A percentile compares a stretch with the other conserved stretches of the same genome.
phyloP scores from a whole-genome alignment of 2,113 vertebrate genomes.

The Phainopepla nitens region DNA sequence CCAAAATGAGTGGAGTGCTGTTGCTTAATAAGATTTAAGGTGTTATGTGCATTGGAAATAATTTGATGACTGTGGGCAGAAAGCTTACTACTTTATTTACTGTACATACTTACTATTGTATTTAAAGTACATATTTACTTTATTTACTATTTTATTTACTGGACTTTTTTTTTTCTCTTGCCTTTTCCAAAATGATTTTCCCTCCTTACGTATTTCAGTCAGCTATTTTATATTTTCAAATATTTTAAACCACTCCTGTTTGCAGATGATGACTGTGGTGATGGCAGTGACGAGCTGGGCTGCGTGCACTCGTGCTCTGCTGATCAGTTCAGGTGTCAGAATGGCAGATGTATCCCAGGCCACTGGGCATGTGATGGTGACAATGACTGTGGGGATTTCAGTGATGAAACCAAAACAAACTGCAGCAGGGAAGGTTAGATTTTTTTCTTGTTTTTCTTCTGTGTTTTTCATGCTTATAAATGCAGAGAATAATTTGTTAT shows the following conservation, averaged over 20 bases:
- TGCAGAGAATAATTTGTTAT: background rate
- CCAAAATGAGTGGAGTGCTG: background rate
- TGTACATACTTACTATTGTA: too few species aligned
- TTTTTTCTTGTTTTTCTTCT: background rate
- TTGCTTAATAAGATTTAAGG: background rate
- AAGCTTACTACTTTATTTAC: background rate
- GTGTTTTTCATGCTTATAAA: background rate
- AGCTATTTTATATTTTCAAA: background rate
- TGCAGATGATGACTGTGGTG: constrained; percentile 93
- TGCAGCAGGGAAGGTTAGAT: constrained; percentile 84
- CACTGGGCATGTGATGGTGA: constrained; percentile 96
- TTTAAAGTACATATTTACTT: too few species aligned
- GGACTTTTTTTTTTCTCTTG: background rate
- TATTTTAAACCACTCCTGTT: background rate
- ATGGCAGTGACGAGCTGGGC: constrained; percentile 88
- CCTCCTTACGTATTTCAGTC: rapidly evolving
- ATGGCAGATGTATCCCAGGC: constrained; percentile 87
- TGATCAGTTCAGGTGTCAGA: constrained; percentile 87
- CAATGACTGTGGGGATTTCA: constrained; percentile 96
- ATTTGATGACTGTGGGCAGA: background rate
- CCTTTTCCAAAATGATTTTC: background rate
- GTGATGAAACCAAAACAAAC: constrained; percentile 85
- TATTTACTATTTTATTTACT: background rate
- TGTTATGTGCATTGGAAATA: background rate
- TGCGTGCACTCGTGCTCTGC: constrained; percentile 86